Conservation (phyloP, 2,888 invertebrate species). For the Netelia inedita region DNA sequence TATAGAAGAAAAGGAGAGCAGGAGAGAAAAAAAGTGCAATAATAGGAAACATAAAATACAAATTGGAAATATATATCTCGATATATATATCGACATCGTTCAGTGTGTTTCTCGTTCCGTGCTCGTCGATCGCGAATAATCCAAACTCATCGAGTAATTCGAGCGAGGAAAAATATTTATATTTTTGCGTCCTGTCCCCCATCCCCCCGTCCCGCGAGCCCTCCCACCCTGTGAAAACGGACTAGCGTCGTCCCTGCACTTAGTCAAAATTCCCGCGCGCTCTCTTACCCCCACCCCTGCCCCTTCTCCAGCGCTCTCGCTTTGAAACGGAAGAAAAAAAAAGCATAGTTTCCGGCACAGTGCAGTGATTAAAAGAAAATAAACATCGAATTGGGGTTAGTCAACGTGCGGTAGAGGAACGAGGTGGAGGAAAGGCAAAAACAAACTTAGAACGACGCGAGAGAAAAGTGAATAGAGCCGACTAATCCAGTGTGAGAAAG, state of each 20-base stretch:
- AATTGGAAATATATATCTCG: too few species aligned
- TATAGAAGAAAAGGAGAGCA: neutral
- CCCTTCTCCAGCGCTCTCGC: neutral
- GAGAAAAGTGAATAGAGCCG: constrained; percentile 13
- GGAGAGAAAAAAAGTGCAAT: neutral
- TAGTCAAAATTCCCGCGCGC: constrained; percentile 10
- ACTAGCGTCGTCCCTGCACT: constrained; percentile 5
- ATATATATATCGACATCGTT: too few species aligned
- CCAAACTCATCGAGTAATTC: neutral
- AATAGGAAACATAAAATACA: neutral
- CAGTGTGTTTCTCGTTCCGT: too few species aligned
- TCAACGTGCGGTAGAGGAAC: neutral
- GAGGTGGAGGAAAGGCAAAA: neutral
- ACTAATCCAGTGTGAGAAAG: constrained; percentile 29
- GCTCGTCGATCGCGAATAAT: neutral
- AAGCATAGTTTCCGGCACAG: neutral
- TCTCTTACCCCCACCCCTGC: neutral
- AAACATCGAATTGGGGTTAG: constrained; percentile 21
- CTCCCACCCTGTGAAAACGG: neutral
- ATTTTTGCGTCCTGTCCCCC: constrained; percentile 4
- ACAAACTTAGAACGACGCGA: neutral
- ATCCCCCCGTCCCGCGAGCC: constrained; percentile 16
- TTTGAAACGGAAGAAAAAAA: neutral
- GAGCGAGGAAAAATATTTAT: neutral
- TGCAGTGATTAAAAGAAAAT: constrained; percentile 23